Evolutionary conservation across 2,113 vertebrate species (phyloP).

Genomic region (Narcine bancroftii): DNA sequence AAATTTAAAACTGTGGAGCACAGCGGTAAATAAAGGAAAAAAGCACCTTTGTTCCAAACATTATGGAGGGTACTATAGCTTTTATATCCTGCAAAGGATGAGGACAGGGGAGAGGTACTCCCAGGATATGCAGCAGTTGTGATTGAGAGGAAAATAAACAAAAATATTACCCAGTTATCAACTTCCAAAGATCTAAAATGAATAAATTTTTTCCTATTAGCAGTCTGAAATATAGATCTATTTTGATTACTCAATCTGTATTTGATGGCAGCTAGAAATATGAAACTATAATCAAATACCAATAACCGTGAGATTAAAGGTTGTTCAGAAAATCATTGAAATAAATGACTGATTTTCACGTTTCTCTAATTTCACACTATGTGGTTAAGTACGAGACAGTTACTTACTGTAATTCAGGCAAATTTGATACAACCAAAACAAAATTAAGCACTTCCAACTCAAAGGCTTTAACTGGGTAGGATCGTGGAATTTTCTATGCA

Average conservation of each 20-base stretch:
- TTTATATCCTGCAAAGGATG: background rate
- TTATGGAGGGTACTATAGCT: too few relatives aligned
- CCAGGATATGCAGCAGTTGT: background rate
- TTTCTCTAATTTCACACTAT: background rate
- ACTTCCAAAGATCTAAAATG: background rate
- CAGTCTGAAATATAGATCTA: background rate
- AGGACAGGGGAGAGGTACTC: background rate
- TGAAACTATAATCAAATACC: background rate
- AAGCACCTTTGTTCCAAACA: too few relatives aligned
- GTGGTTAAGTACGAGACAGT: background rate
- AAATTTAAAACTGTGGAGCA: too few relatives aligned
- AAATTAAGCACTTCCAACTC: background rate
- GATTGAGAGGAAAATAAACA: background rate
- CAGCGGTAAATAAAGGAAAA: too few relatives aligned
- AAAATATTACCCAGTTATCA: background rate
- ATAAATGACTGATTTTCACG: background rate
- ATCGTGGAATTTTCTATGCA: background rate
- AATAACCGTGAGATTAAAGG: background rate
- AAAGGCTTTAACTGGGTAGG: background rate
- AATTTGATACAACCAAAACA: background rate
- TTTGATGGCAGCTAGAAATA: too few relatives aligned
- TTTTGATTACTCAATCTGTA: background rate
- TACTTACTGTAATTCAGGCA: conserved; percentile 2
- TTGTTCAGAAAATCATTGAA: background rate
- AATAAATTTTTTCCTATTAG: background rate